Conservation (phyloP, 2,113 vertebrate species). For the Hoplias malabaricus region DNA sequence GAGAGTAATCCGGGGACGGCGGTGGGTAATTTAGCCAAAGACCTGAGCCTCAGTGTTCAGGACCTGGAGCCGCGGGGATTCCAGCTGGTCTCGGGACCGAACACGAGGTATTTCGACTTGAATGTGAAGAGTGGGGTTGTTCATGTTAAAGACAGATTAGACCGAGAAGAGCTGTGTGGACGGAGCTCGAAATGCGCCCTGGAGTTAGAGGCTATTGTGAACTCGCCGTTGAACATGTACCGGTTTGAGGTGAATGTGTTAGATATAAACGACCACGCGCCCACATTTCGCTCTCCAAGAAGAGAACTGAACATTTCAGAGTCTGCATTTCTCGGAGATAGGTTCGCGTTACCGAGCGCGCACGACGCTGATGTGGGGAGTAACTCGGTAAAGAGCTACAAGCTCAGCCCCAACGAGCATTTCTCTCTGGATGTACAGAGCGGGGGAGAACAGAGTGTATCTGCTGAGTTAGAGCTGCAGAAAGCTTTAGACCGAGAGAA, state of each 20-base stretch:
- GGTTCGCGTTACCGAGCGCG: conserved; percentile 60
- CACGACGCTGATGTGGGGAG: conserved; percentile 63
- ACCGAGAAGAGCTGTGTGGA: conserved; percentile 74
- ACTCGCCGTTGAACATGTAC: conserved; percentile 69
- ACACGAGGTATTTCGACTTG: conserved; percentile 61
- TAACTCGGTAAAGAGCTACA: conserved; percentile 68
- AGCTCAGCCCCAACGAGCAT: conserved; percentile 63
- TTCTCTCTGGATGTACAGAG: conserved; percentile 68
- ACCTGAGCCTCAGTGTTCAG: conserved; percentile 63
- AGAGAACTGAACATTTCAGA: conserved; percentile 63
- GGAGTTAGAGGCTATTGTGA: conserved; percentile 71
- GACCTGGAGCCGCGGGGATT: conserved; percentile 69
- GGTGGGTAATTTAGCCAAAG: conserved; percentile 70
- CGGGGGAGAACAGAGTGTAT: conserved; percentile 56
- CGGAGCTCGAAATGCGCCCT: conserved; percentile 60
- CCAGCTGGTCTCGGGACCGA: conserved; percentile 65
- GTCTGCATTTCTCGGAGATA: conserved; percentile 54
- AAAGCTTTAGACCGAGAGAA: conserved; percentile 69
- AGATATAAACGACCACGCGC: conserved; percentile 78
- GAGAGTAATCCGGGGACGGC: conserved; percentile 68
- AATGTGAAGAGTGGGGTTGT: conserved; percentile 73
- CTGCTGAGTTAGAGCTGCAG: conserved; percentile 60
- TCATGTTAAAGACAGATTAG: conserved; percentile 70
- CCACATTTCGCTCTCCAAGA: no score
- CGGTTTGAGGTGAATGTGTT: conserved; percentile 68